Conservation (phyloP, 2,888 invertebrate species). For the Parasteatoda lunata region DNA sequence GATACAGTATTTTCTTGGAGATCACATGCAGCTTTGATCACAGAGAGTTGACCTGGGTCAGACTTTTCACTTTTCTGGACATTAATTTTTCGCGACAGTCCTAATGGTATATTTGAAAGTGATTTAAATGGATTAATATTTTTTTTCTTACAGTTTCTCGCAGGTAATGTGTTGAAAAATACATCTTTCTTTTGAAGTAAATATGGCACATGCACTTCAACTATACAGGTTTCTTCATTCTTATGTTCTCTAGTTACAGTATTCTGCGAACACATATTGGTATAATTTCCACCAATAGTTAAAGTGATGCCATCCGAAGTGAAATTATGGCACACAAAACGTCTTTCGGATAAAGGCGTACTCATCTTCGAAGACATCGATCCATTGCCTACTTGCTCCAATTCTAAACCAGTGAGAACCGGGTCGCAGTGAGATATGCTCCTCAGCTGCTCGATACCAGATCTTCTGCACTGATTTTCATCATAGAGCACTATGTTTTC, state of each 20-base stretch:
- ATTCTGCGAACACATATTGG: constrained; percentile 40
- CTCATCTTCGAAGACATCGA: constrained; percentile 67
- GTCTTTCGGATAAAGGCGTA: constrained; percentile 69
- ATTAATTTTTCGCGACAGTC: constrained; percentile 64
- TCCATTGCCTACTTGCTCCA: constrained; percentile 46
- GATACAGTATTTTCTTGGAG: constrained; percentile 27
- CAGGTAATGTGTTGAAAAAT: constrained; percentile 69
- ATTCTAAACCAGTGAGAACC: constrained; percentile 40
- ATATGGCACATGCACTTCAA: constrained; percentile 70
- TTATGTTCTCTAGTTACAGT: constrained; percentile 41
- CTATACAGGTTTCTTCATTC: constrained; percentile 68
- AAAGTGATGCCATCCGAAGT: constrained; percentile 69
- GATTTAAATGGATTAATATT: constrained; percentile 68
- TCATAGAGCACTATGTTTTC: constrained; percentile 55
- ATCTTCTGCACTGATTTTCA: constrained; percentile 15
- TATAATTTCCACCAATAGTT: constrained; percentile 62
- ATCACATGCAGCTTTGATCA: constrained; percentile 65
- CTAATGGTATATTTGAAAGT: constrained; percentile 68
- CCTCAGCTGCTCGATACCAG: constrained; percentile 18
- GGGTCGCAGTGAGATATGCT: constrained; percentile 32
- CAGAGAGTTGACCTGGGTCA: constrained; percentile 59
- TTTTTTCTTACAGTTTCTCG: constrained; percentile 60
- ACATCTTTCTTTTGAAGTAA: constrained; percentile 63
- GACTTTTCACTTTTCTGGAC: constrained; percentile 53
- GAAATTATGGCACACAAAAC: constrained; percentile 69